Evolutionary conservation across 2,888 invertebrate genomes (phyloP).

Genomic region (Listrodromus nycthemerus): DNA sequence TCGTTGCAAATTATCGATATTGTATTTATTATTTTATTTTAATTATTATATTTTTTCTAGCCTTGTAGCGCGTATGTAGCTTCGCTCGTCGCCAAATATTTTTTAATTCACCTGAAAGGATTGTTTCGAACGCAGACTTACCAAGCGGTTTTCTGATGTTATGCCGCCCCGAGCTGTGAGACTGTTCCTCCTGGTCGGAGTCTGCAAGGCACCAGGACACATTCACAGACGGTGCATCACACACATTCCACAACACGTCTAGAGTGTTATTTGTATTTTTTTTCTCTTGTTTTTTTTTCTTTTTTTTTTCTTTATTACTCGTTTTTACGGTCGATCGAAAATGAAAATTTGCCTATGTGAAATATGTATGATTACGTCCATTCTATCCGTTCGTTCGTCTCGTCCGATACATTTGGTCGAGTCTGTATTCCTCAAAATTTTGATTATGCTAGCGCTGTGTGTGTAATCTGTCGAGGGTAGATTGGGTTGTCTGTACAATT

Average conservation of each 20-base stretch:
- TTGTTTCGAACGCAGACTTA: conserved; percentile 81
- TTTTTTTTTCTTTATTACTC: conserved; percentile 17
- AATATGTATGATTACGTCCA: background rate
- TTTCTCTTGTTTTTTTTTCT: conserved; percentile 40
- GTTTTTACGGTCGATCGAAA: background rate
- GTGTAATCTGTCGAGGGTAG: conserved; percentile 39
- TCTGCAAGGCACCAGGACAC: conserved; percentile 84
- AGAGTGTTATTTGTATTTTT: conserved; percentile 78
- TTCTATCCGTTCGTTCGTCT: background rate
- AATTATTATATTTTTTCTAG: background rate
- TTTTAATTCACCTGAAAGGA: conserved; percentile 50
- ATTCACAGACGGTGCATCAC: conserved; percentile 84
- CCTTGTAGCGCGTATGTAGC: background rate
- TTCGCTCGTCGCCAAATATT: conserved; percentile 27
- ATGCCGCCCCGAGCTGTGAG: conserved; percentile 83
- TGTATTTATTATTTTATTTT: background rate
- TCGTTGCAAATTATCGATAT: conserved; percentile 41
- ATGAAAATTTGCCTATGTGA: conserved; percentile 9
- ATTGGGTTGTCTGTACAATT: conserved; percentile 49
- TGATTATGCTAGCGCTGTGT: background rate
- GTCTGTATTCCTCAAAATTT: background rate
- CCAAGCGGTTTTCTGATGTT: conserved; percentile 87
- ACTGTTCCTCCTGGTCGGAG: conserved; percentile 84
- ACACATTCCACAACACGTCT: conserved; percentile 84
- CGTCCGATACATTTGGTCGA: background rate